Percentiles rank a stretch among this genome's conserved stretches.
Evolutionary conservation across 2,888 invertebrate genomes (phyloP).

Genomic region (Achlya flavicornis): DNA sequence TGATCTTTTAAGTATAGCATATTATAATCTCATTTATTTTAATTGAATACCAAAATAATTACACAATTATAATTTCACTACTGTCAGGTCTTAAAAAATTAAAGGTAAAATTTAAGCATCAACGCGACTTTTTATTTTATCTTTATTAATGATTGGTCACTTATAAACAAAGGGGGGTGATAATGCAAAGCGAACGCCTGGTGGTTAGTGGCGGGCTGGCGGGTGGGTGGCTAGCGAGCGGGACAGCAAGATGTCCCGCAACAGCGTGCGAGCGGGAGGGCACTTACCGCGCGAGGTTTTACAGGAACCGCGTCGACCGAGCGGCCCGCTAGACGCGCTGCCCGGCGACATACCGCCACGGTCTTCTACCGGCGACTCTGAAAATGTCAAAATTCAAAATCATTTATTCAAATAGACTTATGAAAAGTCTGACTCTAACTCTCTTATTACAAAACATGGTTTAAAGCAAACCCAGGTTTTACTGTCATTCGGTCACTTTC

Average conservation of each 20-base stretch:
- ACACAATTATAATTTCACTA: too few species aligned
- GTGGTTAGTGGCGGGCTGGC: slow-evolving; percentile 43
- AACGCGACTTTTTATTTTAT: too few species aligned
- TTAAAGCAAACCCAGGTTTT: too few species aligned
- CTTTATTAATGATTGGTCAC: slow-evolving; percentile 15
- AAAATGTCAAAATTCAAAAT: slow-evolving; percentile 19
- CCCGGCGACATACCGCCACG: slow-evolving; percentile 90
- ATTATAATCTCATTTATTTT: too few species aligned
- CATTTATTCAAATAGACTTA: too few species aligned
- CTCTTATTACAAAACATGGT: too few species aligned
- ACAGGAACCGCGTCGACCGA: slow-evolving; percentile 93
- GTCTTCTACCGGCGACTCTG: slow-evolving; percentile 89
- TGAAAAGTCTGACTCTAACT: too few species aligned
- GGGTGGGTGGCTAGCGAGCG: slow-evolving; percentile 29
- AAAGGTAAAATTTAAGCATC: too few species aligned
- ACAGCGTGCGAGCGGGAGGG: slow-evolving; percentile 25
- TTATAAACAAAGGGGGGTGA: slow-evolving; percentile 28
- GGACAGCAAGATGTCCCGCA: slow-evolving; percentile 24
- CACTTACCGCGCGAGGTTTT: slow-evolving; percentile 93
- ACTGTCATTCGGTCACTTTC: too few species aligned
- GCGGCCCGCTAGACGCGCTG: slow-evolving; percentile 86
- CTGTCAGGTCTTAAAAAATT: too few species aligned
- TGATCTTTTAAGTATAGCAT: too few species aligned
- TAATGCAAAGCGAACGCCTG: slow-evolving; percentile 44
- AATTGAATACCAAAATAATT: too few species aligned